Percentiles rank a stretch among this genome's conserved stretches.
These are phyloP conservation scores for Pteropus alecto DNA, from an alignment of 2,113 vertebrate species.

Conservation along the genomic window DNA sequence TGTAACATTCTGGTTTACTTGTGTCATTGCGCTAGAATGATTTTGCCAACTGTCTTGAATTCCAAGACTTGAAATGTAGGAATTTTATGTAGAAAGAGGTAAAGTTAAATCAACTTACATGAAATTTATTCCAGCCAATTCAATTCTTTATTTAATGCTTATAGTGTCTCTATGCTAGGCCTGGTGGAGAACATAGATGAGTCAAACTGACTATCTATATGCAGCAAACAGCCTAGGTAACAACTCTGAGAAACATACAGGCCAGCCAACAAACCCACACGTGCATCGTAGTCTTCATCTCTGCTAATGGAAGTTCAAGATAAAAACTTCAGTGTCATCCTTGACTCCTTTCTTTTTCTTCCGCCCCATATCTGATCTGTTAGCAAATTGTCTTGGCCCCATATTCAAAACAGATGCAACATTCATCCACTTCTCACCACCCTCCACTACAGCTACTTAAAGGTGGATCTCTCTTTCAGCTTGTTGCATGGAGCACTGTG, in stretches of 20 bases:
- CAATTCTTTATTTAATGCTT: not conserved
- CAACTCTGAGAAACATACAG: not conserved
- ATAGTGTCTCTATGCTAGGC: not conserved
- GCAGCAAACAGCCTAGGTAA: not conserved
- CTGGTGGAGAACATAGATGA: rapidly evolving
- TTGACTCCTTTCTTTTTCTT: not conserved
- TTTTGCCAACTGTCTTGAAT: conserved; percentile 45
- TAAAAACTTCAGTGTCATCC: not conserved
- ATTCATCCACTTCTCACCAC: not conserved
- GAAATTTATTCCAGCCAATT: not conserved
- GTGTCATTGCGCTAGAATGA: not conserved
- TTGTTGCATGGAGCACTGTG: not conserved
- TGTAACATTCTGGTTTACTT: conserved; percentile 3
- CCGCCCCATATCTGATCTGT: not conserved
- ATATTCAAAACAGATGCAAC: not conserved
- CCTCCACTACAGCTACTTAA: not conserved
- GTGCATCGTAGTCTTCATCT: not conserved
- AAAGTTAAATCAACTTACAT: not conserved
- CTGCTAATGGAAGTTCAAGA: not conserved
- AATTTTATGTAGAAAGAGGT: not conserved
- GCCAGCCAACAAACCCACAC: not conserved
- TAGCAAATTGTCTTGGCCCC: not conserved
- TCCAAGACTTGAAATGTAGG: not conserved
- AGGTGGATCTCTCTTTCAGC: not conserved
- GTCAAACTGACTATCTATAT: no score